These are phyloP conservation scores for Drosophila repleta DNA, from an alignment of 1,140 invertebrate species.

Conservation along the genomic window DNA sequence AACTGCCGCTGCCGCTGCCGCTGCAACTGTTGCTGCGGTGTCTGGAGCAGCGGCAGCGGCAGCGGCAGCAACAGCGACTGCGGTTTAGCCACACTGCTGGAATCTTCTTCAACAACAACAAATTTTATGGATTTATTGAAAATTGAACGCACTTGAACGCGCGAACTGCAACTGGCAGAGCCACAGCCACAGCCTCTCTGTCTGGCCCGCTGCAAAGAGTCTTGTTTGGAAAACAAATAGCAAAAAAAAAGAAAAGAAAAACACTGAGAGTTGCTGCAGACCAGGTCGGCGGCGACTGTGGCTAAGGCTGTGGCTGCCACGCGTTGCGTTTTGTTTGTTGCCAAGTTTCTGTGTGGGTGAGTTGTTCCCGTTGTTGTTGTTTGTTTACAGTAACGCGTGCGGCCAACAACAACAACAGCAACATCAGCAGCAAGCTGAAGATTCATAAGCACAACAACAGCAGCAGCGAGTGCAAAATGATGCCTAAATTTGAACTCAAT, in stretches of 20 bases:
- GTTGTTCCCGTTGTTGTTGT: constrained; percentile 64
- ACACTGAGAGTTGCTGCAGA: constrained; percentile 30
- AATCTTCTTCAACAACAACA: constrained; percentile 28
- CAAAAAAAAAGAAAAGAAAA: too few relatives aligned
- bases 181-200: constrained; percentile 59
- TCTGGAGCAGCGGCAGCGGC: constrained; percentile 18
- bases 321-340: constrained; percentile 58
- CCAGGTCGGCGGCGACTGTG: constrained; percentile 42
- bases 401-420: constrained; percentile 66
- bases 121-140: constrained; percentile 81
- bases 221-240: constrained; percentile 75
- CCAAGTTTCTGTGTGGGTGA: constrained; percentile 36
- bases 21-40: constrained; percentile 15
- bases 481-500: constrained; percentile 53
- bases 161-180: constrained; percentile 20
- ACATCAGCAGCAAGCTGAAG: background rate
- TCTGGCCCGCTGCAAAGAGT: constrained; percentile 65
- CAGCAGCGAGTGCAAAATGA: constrained; percentile 30
- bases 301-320: constrained; percentile 50
- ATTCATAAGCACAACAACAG: constrained; percentile 36
- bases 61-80: constrained; percentile 27
- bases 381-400: constrained; percentile 80
- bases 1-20: constrained; percentile 11
- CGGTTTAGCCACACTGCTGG: constrained; percentile 43
- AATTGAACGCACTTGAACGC: constrained; percentile 76